Base-by-base conservation (phyloP, 2,797 vertebrate genomes). In the Squalus acanthias region DNA sequence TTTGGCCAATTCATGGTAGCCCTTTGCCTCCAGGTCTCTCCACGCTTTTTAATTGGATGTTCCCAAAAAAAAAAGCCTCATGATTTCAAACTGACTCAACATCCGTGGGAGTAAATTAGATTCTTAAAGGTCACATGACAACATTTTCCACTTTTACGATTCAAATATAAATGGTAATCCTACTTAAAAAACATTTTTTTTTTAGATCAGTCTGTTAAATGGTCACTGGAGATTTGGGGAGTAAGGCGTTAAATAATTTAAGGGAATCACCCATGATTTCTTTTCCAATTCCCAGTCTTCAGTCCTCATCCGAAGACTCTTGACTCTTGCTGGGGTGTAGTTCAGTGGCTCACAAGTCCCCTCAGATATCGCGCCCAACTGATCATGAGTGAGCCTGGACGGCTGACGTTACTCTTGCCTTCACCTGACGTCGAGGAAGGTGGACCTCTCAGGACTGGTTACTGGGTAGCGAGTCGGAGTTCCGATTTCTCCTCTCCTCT, bases 31-130 rank as follows among this genome's bases (percentile, higher is more conserved):
- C 65, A 57, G 94, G 46, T 33, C 50, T 50, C 69, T 95, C 69
- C 69, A 95, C 12, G 94, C 94, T 74, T 13, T 9, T 53, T 95
- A 95, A 95, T 74, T 95, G 94, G 94, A 95, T 95, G 33, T 74
- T 74, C 94, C 3, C 39, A 57, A 3, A 13, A 95, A 74, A 74
- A 95, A 95, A 95, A 74, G n/a, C 10, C 69, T 74, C 94, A 74
- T 95, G 94, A 95, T 95, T 53, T 72, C 9, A 50, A 50, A 53
- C 39, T 95, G 93, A 95, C 94, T 95, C 69, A 69, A 93, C 50
- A 69, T 69, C 63, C 91, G 20, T 93, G 91, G 91, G 39, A 93
- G 65, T 24, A 67, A 46, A 65, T 69, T 67, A 93, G 91, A 67
- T 93, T 46, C 91, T 46, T 67, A 69, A 67, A 93, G 91, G 91